Evolutionary conservation across 2,797 vertebrate genomes (phyloP), one percentile per base, ranked within the genome.

Genomic region (Takifugu ocellatus): DNA sequence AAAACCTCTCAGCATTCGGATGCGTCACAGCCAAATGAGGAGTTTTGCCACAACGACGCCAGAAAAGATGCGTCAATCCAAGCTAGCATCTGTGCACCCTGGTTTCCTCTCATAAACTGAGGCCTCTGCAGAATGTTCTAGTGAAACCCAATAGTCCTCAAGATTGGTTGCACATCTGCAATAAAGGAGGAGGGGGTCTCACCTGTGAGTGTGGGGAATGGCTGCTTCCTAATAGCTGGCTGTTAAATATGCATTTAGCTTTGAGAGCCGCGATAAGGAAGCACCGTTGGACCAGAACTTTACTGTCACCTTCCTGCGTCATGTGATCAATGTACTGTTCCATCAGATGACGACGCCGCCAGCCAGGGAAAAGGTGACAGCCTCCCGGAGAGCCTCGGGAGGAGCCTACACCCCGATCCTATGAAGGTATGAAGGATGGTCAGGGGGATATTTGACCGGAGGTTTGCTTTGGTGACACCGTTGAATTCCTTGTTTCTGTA

Each of bases 361-460:
- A 92, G 88, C 45, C 95, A 94, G 79, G 95, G 94, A 11, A 99
- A 95, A 90, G 84, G 93, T 0, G 96, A 99, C 75, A 93, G 91
- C 77, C 91, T 94, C 75, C 83, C 93, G 84, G 96, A 97, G 76
- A 95, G 92, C 72, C 89, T 94, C 79, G 96, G 97, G 74, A 92
- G 94, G 59, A 96, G 93, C 84, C 91, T 99, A 83, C 94, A 98
- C 55, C 95, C 93, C 0, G 96, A 99, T 84, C 91, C 99, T 25
- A 91, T 94, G 84, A 99, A 98, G 96, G 97, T 99, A 93, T 1
- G 57, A 63, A 17, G 1, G 0, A 27, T 27, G 56, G 8, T 44
- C 5, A 12, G 5, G 25, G 17, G 11, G n/a, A 17, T n/a, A 17
- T 45, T 21, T 6, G 1, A 1, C 44, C 44, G 43, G 42, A n/a